Evolutionary conservation across 2,888 invertebrate genomes (phyloP), one percentile per base, ranked within the genome.

Genomic region (Ditylenchus weischeri): DNA sequence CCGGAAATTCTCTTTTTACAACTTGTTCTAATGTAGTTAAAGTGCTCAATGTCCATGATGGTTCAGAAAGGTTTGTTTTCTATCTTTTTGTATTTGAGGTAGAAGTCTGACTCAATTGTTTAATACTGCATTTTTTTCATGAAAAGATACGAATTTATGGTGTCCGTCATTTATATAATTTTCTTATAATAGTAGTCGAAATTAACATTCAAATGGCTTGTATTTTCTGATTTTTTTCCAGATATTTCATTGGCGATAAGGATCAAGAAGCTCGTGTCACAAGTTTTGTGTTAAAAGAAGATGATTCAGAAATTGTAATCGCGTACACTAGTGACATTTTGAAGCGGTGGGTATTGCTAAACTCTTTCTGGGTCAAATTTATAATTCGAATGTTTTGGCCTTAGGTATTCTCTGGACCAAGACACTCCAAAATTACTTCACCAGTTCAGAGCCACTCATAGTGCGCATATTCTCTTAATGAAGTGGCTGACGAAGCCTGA

Each of bases 11-110:
- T 49, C 50, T 80, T 21, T 81, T 76, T 65, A 75, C 78, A 19
- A 76, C 79, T 18, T 79, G 80, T 64, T 70, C 74, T 43, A 76
- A 77, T 69, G 68, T 78, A 0, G 75, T 80, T 43, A 80, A 79
- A 68, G 78, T 70, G 19, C 71, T 81, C 29, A 73, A 75, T 66
- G 69, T 79, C 47, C 70, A 72, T 19, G 69, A 78, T 59, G 72
- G 75, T 11, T 43, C 51, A 38, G 61, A 62, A 57, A 58, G 47
- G 72, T 75, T 51, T 11, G 72, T 10, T 66, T 57, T 62, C 3
- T 43, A 13, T 43, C 43, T 8, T 43, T 8, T 15, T 43, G n/a
- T 29, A 29, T 5, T 29, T 2, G 5, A 29, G 29, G 29, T 5
- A 2, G 3, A 29, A 29, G 29, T 29, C 3, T 4, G 29, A 29